Conservation (phyloP, 2,113 vertebrate genomes). For the Corythaixoides concolor region DNA sequence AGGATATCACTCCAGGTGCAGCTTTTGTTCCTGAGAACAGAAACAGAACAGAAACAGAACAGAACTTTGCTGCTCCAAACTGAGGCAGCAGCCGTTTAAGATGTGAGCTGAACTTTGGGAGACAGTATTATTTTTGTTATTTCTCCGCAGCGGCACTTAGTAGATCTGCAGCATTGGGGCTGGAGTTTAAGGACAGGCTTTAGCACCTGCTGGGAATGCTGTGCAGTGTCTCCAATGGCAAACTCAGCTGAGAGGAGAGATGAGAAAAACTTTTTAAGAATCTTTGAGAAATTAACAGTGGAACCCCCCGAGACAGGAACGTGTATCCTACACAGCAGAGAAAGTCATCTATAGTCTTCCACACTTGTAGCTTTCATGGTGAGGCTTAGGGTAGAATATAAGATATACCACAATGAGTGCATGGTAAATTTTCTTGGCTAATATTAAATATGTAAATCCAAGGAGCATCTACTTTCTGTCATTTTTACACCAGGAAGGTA, state of each 20-base stretch:
- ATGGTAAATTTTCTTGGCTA: not conserved
- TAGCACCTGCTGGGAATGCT: rapidly evolving
- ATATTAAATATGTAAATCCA: not conserved
- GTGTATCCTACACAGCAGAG: not conserved
- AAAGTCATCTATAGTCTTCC: not conserved
- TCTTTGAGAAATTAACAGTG: not conserved
- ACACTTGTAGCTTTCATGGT: rapidly evolving
- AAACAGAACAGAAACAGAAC: too few relatives aligned
- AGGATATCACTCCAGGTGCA: too few relatives aligned
- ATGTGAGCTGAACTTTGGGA: too few relatives aligned
- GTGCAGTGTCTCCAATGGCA: not conserved
- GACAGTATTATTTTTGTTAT: too few relatives aligned
- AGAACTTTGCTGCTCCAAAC: too few relatives aligned
- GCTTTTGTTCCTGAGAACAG: too few relatives aligned
- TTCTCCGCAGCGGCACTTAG: not conserved
- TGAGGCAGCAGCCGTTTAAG: too few relatives aligned
- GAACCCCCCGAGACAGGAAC: not conserved
- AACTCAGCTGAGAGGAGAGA: not conserved
- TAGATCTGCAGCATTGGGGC: not conserved
- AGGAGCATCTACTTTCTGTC: not conserved
- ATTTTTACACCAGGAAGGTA: not conserved
- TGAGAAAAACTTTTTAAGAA: not conserved
- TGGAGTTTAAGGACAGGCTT: not conserved
- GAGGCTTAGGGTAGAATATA: not conserved
- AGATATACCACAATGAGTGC: not conserved